Percentiles rank a stretch among this genome's conserved stretches.
These are phyloP conservation scores for Radopholus similis DNA, from an alignment of 1,140 invertebrate species.

Conservation along the genomic window DNA sequence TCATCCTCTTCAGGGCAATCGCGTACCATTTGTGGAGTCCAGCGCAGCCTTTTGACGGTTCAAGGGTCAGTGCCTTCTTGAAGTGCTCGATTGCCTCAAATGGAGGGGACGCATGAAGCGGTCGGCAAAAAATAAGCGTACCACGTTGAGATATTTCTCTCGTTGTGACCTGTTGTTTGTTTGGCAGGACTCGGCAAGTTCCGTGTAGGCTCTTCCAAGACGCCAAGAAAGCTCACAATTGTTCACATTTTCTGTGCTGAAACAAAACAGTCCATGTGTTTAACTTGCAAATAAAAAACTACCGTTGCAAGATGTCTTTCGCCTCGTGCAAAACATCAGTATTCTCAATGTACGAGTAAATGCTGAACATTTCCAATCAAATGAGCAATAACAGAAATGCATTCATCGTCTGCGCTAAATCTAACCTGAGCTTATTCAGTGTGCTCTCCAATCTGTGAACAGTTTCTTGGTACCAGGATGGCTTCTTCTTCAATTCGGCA, in stretches of 20 bases:
- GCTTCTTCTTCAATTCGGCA: conserved; percentile 41
- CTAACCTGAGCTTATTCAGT: conserved; percentile 8
- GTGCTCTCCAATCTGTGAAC: conserved; percentile 2
- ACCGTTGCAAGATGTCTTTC: conserved; percentile 33
- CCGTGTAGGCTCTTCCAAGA: conserved; percentile 38
- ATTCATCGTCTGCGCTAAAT: not conserved
- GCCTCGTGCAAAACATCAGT: conserved; percentile 29
- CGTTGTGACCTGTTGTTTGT: no score
- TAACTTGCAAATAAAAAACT: not conserved
- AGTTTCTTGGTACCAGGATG: conserved; percentile 33
- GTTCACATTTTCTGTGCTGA: conserved; percentile 32
- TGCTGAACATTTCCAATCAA: not conserved
- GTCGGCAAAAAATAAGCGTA: no score
- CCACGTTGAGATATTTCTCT: no score
- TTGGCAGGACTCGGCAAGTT: no score
- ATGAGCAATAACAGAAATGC: not conserved
- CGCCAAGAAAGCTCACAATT: conserved; percentile 44
- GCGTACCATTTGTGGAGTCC: conserved; percentile 50
- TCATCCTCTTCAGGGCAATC: conserved; percentile 26
- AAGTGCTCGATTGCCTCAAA: conserved; percentile 34
- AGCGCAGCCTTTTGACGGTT: conserved; percentile 33
- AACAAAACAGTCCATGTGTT: conserved; percentile 13
- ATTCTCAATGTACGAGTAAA: conserved; percentile 30
- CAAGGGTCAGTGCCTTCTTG: conserved; percentile 44
- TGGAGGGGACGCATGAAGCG: no score